A percentile compares a stretch with the other conserved stretches of the same genome.
Conservation (phyloP, 2,888 invertebrate species). For the Pristionchus maxplancki region DNA sequence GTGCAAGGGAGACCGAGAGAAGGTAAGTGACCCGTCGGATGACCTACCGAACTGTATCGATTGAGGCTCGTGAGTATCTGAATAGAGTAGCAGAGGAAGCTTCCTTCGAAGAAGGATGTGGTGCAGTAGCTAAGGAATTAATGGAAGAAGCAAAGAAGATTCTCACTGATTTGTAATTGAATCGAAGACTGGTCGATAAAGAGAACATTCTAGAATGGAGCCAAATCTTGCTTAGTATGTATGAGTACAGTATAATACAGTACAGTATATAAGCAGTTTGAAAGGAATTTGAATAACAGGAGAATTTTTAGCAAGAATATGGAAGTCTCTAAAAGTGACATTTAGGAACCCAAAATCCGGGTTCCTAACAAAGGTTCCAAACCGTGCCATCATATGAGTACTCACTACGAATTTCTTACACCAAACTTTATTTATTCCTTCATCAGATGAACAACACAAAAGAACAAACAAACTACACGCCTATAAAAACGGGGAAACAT, state of each 20-base stretch:
- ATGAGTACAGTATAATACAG: no score
- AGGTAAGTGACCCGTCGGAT: conserved; percentile 51
- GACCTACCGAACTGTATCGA: not conserved
- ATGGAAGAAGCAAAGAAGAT: conserved; percentile 37
- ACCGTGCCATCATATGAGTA: no score
- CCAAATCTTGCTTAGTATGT: no score
- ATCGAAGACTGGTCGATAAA: conserved; percentile 39
- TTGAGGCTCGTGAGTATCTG: conserved; percentile 29
- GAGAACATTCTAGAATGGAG: not conserved
- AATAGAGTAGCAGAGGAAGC: not conserved
- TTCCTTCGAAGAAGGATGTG: not conserved
- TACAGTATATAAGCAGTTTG: no score
- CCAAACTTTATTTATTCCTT: conserved; percentile 6
- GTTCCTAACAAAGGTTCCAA: no score
- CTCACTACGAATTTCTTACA: not conserved
- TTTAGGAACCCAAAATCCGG: no score
- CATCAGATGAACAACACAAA: conserved; percentile 46
- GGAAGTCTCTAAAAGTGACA: no score
- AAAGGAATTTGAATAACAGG: no score
- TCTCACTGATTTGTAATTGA: not conserved
- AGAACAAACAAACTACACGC: not conserved
- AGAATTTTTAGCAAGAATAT: no score
- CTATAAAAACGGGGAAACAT: not conserved
- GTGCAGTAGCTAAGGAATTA: conserved; percentile 26
- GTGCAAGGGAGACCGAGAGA: conserved; percentile 56